Conservation (phyloP, 2,113 vertebrate species). For the Eubucco bourcierii region DNA sequence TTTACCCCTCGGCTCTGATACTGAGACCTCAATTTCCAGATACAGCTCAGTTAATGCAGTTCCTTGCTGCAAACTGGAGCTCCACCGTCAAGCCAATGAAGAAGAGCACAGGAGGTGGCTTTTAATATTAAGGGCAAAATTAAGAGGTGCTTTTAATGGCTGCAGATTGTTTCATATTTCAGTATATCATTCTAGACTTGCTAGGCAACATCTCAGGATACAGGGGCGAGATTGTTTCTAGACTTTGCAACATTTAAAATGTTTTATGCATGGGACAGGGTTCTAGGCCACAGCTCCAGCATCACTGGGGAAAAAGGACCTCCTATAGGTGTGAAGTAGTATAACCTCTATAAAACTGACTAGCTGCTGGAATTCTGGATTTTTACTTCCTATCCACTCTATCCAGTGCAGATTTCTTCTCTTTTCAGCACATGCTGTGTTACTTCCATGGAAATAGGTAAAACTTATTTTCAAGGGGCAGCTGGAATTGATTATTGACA, state of each 20-base stretch:
- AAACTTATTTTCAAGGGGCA: not conserved
- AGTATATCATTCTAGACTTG: not conserved
- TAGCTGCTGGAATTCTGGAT: not conserved
- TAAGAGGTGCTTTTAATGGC: not conserved
- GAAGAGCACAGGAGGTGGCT: not conserved
- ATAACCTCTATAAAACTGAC: not conserved
- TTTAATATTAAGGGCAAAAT: not conserved
- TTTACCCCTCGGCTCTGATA: not conserved
- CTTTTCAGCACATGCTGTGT: not conserved
- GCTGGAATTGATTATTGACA: not conserved
- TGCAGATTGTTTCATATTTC: not conserved
- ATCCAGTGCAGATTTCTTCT: not conserved
- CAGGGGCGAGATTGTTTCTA: not conserved
- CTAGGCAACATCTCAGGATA: not conserved
- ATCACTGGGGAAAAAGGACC: not conserved
- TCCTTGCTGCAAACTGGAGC: not conserved
- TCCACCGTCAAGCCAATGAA: not conserved
- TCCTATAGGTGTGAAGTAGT: not conserved
- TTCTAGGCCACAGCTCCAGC: not conserved
- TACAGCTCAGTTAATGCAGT: not conserved
- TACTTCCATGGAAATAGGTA: not conserved
- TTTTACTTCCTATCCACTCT: not conserved
- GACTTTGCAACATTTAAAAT: not conserved
- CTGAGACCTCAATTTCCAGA: not conserved
- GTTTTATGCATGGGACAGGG: not conserved